Base-by-base conservation (phyloP, 2,888 invertebrate genomes). In the Tipula vernalis region DNA sequence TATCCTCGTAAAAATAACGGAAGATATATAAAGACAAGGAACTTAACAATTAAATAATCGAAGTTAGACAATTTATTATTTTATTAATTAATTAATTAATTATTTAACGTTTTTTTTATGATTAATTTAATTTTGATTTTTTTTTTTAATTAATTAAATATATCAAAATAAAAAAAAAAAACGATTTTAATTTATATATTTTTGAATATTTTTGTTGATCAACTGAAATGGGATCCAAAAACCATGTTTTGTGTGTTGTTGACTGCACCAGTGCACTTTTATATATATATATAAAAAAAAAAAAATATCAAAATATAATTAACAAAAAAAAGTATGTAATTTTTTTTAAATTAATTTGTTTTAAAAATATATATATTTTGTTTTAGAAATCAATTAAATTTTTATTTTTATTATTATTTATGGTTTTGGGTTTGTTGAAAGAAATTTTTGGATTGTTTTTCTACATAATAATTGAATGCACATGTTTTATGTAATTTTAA, bases 191-290 rank as follows among this genome's bases (percentile, higher is more conserved):
- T 88, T 87, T 84, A 36, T 86, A 83, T 41, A 44, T 87, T 41
- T 83, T 86, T 86, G 87, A 83, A 87, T 87, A 83, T 86, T 57
- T 83, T 87, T 85, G 87, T 51, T 87, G 86, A 87, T 87, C 87
- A 87, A 87, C 86, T 86, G 51, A 51, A 51, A 86, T 87, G 87
- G 87, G 87, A 88, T 86, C 87, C 87, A 86, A 86, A 87, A 41
- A 85, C 28, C 87, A 87, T 88, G 87, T 88, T 88, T 87, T 88
- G 88, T 88, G 88, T 88, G 88, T 88, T 88, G 88, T 88, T 88
- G 88, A 88, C 88, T 88, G 88, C 88, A 88, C 88, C 87, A 87
- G 86, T 88, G 88, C 88, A 88, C 88, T 86, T 87, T 86, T 86
- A 85, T 85, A 85, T 85, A 85, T 44, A 42, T 85, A 85, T n/a